Evolutionary conservation across 1,140 invertebrate species (phyloP).

Genomic region (Stenopsyche tienmushanensis): DNA sequence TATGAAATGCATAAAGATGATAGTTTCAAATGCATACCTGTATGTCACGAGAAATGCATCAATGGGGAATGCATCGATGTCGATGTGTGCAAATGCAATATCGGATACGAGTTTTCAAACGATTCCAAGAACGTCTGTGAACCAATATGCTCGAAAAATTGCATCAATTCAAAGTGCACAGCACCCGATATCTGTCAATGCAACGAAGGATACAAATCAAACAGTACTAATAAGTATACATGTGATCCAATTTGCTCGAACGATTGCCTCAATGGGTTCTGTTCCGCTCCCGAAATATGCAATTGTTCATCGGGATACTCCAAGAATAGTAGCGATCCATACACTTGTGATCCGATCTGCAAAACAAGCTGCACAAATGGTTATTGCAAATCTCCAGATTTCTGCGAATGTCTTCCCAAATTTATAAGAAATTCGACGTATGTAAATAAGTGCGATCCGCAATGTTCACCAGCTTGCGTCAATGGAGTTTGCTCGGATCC

Average conservation of each 20-base stretch:
- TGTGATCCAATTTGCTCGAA: too few relatives aligned
- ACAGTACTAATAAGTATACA: too few relatives aligned
- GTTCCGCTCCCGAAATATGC: constrained; percentile 55
- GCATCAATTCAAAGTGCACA: too few relatives aligned
- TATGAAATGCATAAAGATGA: constrained; percentile 44
- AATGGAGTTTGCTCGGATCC: constrained; percentile 55
- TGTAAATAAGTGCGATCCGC: constrained; percentile 54
- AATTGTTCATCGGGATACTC: constrained; percentile 58
- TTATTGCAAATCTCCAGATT: neutral
- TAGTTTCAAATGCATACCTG: constrained; percentile 45
- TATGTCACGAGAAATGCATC: constrained; percentile 55
- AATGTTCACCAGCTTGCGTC: constrained; percentile 48
- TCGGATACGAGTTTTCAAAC: too few relatives aligned
- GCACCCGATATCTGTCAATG: too few relatives aligned
- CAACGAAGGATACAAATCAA: too few relatives aligned
- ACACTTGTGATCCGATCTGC: constrained; percentile 47
- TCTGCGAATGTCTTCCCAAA: constrained; percentile 27
- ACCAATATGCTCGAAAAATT: too few relatives aligned
- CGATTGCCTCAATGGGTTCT: too few relatives aligned
- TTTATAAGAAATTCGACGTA: neutral
- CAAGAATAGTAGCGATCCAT: constrained; percentile 42
- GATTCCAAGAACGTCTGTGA: too few relatives aligned
- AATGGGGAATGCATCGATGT: constrained; percentile 56
- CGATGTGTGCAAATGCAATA: constrained; percentile 55
- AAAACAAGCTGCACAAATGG: constrained; percentile 42